Evolutionary conservation across 1,140 invertebrate genomes (phyloP).

Genomic region (Harpegnathos saltator): DNA sequence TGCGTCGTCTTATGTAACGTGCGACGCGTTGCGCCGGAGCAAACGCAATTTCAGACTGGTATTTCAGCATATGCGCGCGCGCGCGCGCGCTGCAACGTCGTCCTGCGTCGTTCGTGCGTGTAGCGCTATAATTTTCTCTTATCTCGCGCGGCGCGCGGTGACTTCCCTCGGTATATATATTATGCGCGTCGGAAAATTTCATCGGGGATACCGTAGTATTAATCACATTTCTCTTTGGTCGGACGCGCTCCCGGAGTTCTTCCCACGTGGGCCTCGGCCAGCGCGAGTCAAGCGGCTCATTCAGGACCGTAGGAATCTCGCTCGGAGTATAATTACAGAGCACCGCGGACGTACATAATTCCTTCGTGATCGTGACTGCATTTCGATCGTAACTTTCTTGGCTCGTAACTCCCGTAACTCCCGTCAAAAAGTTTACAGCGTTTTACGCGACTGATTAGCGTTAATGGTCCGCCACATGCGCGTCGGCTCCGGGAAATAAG

Average conservation of each 20-base stretch:
- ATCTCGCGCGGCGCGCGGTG: no score
- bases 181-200: background rate
- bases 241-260: slow-evolving; percentile 17
- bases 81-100: no score
- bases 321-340: slow-evolving; percentile 58
- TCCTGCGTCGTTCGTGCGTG: no score
- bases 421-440: slow-evolving; percentile 47
- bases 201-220: background rate
- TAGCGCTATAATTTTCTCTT: background rate
- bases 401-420: slow-evolving; percentile 29
- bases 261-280: slow-evolving; percentile 19
- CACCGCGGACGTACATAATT: slow-evolving; percentile 43
- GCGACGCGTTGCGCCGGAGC: no score
- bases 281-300: slow-evolving; percentile 48
- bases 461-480: slow-evolving; percentile 21
- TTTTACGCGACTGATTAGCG: slow-evolving; percentile 44
- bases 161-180: background rate
- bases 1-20: no score
- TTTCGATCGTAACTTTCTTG: slow-evolving; percentile 55
- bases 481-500: background rate
- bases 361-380: slow-evolving; percentile 41
- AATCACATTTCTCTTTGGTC: slow-evolving; percentile 1
- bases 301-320: slow-evolving; percentile 50
- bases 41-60: no score
- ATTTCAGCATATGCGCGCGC: no score